Evolutionary conservation across 2,113 vertebrate genomes (phyloP).

Genomic region (Halcyon senegalensis): DNA sequence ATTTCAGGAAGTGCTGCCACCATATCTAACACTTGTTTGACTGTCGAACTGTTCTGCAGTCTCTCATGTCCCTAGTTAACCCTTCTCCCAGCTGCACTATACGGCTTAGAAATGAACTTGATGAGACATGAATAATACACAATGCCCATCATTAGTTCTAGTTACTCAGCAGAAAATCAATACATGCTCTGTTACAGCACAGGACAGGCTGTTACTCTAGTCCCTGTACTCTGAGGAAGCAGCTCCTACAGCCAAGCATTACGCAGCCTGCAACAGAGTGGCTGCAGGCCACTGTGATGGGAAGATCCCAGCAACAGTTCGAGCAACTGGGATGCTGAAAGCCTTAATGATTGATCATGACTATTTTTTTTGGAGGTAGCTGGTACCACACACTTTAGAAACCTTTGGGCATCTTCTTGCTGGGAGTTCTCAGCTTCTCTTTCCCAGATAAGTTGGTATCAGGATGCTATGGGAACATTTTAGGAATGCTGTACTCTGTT

Average conservation of each 20-base stretch:
- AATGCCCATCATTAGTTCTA: slow-evolving; percentile 57
- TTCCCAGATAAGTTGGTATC: background rate
- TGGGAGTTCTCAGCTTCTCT: background rate
- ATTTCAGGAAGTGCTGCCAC: background rate
- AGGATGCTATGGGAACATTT: background rate
- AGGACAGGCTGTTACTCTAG: background rate
- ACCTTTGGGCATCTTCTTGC: background rate
- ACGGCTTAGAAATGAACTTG: slow-evolving; percentile 20
- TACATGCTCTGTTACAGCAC: slow-evolving; percentile 13
- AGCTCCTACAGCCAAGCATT: background rate
- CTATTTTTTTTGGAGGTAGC: background rate
- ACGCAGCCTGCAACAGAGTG: background rate
- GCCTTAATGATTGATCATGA: background rate
- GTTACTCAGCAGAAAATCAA: slow-evolving; percentile 62
- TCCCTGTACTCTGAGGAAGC: background rate
- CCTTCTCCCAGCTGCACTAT: slow-evolving; percentile 8
- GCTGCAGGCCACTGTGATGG: background rate
- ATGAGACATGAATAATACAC: slow-evolving; percentile 55
- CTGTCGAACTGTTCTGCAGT: background rate
- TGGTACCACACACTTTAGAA: background rate
- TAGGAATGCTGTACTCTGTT: background rate
- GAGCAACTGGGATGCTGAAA: background rate
- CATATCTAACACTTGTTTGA: background rate
- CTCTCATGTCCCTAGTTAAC: slow-evolving; percentile 52
- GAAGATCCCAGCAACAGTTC: background rate